Conservation (phyloP, 2,888 invertebrate genomes). For the Drosophila melanosoma region DNA sequence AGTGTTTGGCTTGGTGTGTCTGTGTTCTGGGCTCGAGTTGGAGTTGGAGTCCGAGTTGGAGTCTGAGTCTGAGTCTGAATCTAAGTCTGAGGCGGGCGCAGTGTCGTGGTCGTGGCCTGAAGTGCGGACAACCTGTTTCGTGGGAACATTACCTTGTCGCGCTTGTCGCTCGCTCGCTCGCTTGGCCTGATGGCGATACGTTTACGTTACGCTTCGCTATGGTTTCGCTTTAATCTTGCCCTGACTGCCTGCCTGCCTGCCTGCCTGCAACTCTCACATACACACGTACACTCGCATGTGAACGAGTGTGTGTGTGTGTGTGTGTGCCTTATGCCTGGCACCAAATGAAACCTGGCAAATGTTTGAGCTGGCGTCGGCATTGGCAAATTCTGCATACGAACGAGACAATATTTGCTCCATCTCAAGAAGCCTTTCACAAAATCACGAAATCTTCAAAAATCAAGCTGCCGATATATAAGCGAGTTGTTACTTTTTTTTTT, state of each 20-base stretch:
- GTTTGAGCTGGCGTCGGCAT: conserved; percentile 60
- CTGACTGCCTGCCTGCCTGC: conserved; percentile 40
- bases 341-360: conserved; percentile 66
- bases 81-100: conserved; percentile 39
- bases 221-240: conserved; percentile 78
- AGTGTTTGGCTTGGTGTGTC: conserved; percentile 17
- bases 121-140: conserved; percentile 84
- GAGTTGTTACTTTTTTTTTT: conserved; percentile 42
- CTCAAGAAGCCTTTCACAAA: conserved; percentile 78
- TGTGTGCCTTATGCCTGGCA: conserved; percentile 41
- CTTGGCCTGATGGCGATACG: conserved; percentile 72
- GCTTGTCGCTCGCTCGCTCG: conserved; percentile 66
- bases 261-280: conserved; percentile 55
- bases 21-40: conserved; percentile 39
- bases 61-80: conserved; percentile 30
- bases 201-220: conserved; percentile 80
- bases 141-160: conserved; percentile 85
- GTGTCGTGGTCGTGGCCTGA: conserved; percentile 77
- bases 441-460: conserved; percentile 78
- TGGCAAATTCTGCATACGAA: conserved; percentile 75
- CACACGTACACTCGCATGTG: conserved; percentile 16
- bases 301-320: conserved; percentile 8
- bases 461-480: conserved; percentile 72
- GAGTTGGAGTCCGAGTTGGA: conserved; percentile 14
- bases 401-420: conserved; percentile 58